phyloP scores from a whole-genome alignment of 1,140 invertebrate genomes.

The Ceratosolen fusciceps region DNA sequence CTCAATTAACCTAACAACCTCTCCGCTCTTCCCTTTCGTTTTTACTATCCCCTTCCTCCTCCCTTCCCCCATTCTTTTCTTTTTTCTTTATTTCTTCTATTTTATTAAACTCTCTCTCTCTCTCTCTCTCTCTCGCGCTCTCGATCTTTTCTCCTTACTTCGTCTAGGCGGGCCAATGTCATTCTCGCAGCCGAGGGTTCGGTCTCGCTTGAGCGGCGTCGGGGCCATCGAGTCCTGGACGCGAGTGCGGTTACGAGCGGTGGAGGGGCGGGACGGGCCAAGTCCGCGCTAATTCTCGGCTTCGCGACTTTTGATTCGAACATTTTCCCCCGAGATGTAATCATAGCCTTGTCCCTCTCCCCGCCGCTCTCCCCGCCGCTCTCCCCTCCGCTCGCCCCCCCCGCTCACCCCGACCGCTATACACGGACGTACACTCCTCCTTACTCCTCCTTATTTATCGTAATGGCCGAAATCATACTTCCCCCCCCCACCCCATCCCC shows the following conservation, averaged over 20 bases:
- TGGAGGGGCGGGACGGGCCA: not conserved
- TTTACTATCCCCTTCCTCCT: not conserved
- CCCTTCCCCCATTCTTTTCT: too few relatives aligned
- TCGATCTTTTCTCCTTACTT: too few relatives aligned
- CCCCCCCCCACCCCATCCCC: too few relatives aligned
- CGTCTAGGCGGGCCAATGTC: not conserved
- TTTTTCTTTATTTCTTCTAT: too few relatives aligned
- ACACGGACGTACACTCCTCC: too few relatives aligned
- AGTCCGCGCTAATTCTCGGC: not conserved
- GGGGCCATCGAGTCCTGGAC: too few relatives aligned
- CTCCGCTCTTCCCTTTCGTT: not conserved
- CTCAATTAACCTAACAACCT: constrained; percentile 26
- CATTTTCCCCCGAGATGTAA: constrained; percentile 29
- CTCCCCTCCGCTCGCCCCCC: not conserved
- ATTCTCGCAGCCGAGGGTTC: not conserved
- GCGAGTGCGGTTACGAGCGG: not conserved
- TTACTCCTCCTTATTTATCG: too few relatives aligned
- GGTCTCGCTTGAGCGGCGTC: not conserved
- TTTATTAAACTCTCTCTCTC: too few relatives aligned
- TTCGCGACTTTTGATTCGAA: constrained; percentile 40
- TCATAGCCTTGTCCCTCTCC: constrained; percentile 2
- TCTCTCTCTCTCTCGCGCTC: too few relatives aligned
- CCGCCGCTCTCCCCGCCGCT: not conserved
- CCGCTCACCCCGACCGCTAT: too few relatives aligned
- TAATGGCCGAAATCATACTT: too few relatives aligned